A percentile compares a stretch with the other conserved stretches of the same genome.
phyloP scores from a whole-genome alignment of 2,113 vertebrate genomes.

The Myiagra hebetior region DNA sequence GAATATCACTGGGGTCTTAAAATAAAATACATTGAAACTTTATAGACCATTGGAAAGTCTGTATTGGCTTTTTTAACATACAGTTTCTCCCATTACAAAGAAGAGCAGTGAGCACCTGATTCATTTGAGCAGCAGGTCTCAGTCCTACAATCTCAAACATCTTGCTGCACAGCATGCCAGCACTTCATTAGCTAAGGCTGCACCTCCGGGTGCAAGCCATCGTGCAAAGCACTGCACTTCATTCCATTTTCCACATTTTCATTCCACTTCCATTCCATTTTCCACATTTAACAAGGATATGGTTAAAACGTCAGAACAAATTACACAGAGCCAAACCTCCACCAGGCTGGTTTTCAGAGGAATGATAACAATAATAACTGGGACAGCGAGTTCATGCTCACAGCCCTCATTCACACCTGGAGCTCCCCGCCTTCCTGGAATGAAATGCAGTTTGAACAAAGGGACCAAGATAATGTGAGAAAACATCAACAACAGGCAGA shows the following conservation, averaged over 20 bases:
- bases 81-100: background rate
- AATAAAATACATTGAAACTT: background rate
- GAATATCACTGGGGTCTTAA: background rate
- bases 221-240: background rate
- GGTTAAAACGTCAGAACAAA: background rate
- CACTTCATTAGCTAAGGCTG: background rate
- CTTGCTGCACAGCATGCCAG: background rate
- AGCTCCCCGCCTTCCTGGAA: slow-evolving; percentile 21
- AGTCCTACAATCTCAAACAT: background rate
- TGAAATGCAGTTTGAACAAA: slow-evolving; percentile 11
- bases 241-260: background rate
- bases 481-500: slow-evolving; percentile 47
- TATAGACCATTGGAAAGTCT: background rate
- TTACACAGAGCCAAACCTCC: background rate
- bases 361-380: slow-evolving; percentile 42
- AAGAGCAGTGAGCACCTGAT: background rate
- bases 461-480: slow-evolving; percentile 43
- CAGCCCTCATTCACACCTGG: slow-evolving; percentile 41
- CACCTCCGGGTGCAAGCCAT: background rate
- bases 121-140: background rate
- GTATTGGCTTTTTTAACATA: background rate
- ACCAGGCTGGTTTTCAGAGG: background rate
- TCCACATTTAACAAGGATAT: background rate
- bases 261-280: background rate
- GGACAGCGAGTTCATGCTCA: background rate